A percentile compares a stretch with the other conserved stretches of the same genome.
Conservation (phyloP, 64 coral and sea anemone species). For the Stichodactyla helianthus region DNA sequence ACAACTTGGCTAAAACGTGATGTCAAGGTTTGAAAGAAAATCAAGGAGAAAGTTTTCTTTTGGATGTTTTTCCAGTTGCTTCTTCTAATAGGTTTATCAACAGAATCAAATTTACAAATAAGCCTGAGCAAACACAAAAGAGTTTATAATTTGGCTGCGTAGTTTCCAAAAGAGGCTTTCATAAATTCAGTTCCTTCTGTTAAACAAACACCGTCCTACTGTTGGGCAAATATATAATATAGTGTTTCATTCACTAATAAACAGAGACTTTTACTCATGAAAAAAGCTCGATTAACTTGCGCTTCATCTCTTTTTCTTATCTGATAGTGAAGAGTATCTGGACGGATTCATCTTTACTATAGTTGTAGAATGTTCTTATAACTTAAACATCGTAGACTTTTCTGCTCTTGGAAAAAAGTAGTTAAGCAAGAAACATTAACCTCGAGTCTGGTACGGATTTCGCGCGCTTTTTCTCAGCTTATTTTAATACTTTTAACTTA, state of each 20-base stretch:
- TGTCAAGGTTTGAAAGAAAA: no score
- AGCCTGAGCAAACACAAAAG: background rate
- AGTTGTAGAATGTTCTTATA: no score
- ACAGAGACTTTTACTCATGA: background rate
- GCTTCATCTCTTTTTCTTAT: no score
- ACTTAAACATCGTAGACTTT: no score
- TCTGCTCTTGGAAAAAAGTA: no score
- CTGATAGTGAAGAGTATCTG: no score
- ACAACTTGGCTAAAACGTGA: no score
- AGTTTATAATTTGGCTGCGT: background rate
- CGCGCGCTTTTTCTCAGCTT: no score
- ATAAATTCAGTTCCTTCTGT: background rate
- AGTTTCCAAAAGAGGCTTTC: background rate
- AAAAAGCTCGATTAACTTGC: background rate
- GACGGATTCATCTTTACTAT: no score
- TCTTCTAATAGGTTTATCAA: background rate
- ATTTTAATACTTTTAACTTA: no score
- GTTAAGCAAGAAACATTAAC: no score
- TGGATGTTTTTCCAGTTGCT: background rate
- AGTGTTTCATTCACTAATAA: background rate
- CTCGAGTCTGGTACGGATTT: no score
- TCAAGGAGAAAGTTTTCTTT: background rate
- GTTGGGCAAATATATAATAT: slow-evolving; percentile 3
- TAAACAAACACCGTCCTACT: background rate
- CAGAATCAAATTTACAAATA: background rate